phyloP scores from a whole-genome alignment of 2,888 invertebrate genomes.

The Smittia aterrima region DNA sequence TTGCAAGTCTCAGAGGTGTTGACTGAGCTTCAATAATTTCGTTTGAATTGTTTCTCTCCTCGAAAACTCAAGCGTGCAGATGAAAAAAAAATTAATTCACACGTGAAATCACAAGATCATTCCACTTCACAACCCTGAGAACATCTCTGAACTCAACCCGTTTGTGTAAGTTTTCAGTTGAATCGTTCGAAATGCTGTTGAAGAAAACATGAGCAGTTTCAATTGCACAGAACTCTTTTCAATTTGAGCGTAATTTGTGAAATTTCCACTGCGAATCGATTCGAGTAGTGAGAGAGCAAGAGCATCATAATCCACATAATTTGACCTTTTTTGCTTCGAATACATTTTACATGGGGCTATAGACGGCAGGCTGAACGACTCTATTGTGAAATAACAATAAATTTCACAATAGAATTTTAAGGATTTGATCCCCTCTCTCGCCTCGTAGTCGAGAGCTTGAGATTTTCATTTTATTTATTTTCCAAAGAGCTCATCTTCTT shows the following conservation, averaged over 20 bases:
- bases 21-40: too few species aligned
- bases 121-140: too few species aligned
- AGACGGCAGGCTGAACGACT: constrained; percentile 1
- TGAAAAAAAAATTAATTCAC: too few species aligned
- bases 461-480: not conserved
- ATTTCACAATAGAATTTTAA: constrained; percentile 7
- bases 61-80: too few species aligned
- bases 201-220: constrained; percentile 7
- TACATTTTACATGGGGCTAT: not conserved
- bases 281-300: not conserved
- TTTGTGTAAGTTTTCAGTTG: not conserved
- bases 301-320: constrained; percentile 22
- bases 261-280: not conserved
- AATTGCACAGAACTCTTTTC: not conserved
- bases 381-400: constrained; percentile 3
- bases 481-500: not conserved
- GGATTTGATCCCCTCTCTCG: not conserved
- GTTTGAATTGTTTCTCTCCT: too few species aligned
- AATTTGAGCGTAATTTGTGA: not conserved
- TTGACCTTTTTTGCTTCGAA: not conserved
- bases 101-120: too few species aligned
- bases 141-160: not conserved
- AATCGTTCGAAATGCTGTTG: not conserved
- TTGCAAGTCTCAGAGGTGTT: too few species aligned
- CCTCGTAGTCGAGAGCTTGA: not conserved